Evolutionary conservation across 37 sponge, comb jelly and placozoan genomes (phyloP), one percentile per base, ranked within the genome.

Genomic region (Theonella swinhoei): DNA sequence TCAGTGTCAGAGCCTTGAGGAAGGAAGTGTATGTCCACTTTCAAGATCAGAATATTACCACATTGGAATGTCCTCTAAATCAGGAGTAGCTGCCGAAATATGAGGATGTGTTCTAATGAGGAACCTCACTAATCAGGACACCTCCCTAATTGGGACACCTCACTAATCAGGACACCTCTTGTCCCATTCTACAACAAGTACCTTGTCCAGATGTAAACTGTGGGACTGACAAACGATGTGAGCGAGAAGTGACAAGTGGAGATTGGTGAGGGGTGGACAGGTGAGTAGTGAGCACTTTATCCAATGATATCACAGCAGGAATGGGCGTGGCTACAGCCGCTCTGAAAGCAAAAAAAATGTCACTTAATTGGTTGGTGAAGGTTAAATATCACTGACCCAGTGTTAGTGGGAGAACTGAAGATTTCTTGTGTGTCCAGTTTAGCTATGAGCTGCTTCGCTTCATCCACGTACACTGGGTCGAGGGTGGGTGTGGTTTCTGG

Each of bases 381-480:
- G n/a, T n/a, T n/a, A n/a, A n/a, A n/a, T n/a, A n/a, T n/a, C n/a
- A n/a, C n/a, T n/a, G n/a, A n/a, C n/a, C n/a, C n/a, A n/a, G n/a
- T n/a, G n/a, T n/a, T n/a, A n/a, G n/a, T n/a, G n/a, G n/a, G n/a
- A n/a, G n/a, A n/a, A n/a, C n/a, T 35, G 26, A 90, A 34, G 47
- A 90, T 31, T 19, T 84, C 86, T 32, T 80, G 60, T 17, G 78
- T 63, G 42, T 40, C 42, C 28, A 90, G 43, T 35, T 90, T 81
- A 36, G 38, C 5, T 2, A 90, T 67, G 26, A 90, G 71, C 7
- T 70, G 22, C 40, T 81, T 80, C 2, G 40, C 81, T n/a, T 34
- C 80, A 58, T 81, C 78, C 1, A 84, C 75, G 41, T 64, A 71
- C 39, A 39, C 42, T 20, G 81, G 62, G 47, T 85, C 86, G 63